Percentiles rank a stretch among this genome's conserved stretches.
Conservation (phyloP, 2,113 vertebrate genomes). For the Microcebus ravelobensis region DNA sequence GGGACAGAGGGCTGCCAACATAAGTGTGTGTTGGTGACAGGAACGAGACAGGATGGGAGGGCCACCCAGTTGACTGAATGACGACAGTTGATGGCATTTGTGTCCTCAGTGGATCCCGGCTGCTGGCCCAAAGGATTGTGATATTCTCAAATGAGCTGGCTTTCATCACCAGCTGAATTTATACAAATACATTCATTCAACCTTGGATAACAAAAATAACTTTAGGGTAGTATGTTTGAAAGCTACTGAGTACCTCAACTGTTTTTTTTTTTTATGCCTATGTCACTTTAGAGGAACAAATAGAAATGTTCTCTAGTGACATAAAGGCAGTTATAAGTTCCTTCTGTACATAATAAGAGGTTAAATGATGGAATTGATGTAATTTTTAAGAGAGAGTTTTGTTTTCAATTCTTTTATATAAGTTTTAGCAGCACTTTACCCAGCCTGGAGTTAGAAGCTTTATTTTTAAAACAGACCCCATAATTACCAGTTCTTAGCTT, state of each 20-base stretch:
- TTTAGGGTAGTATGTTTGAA: neutral
- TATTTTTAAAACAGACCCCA: conserved; percentile 46
- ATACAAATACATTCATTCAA: neutral
- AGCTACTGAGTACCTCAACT: neutral
- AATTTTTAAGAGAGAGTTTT: conserved; percentile 8
- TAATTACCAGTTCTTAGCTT: conserved; percentile 41
- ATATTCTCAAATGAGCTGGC: neutral
- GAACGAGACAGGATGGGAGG: neutral
- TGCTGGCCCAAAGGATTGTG: neutral
- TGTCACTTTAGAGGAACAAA: neutral
- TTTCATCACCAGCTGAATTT: conserved; percentile 18
- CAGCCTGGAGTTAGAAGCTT: neutral
- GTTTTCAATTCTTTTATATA: neutral
- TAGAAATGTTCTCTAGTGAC: neutral
- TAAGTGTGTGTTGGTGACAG: neutral
- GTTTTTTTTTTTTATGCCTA: neutral
- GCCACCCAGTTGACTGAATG: neutral
- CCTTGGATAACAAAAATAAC: conserved; percentile 11
- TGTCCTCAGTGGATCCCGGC: neutral
- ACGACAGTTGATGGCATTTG: neutral
- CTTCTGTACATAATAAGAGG: neutral
- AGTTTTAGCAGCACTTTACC: neutral
- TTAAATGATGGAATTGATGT: neutral
- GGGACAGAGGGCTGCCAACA: neutral
- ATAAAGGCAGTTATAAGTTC: neutral